Evolutionary conservation across 2,888 invertebrate genomes (phyloP).

Genomic region (Hirtodrosophila histrioides): DNA sequence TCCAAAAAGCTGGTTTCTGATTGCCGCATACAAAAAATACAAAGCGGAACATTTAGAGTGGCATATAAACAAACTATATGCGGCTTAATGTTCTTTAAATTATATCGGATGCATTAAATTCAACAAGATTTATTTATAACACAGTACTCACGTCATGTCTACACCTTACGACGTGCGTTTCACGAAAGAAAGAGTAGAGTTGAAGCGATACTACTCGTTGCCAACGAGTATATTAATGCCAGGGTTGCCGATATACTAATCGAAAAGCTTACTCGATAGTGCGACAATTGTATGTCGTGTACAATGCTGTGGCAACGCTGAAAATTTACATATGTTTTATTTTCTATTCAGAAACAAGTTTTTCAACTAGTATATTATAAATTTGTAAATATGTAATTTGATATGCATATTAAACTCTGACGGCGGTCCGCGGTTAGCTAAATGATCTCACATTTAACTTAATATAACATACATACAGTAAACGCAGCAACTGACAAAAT

Average conservation of each 20-base stretch:
- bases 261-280: conserved; percentile 2
- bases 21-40: conserved; percentile 66
- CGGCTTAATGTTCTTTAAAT: conserved; percentile 7
- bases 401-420: too few relatives aligned
- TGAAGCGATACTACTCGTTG: background rate
- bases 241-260: conserved; percentile 26
- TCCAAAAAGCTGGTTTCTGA: conserved; percentile 83
- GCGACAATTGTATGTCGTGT: background rate
- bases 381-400: too few relatives aligned
- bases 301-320: conserved; percentile 31
- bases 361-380: conserved; percentile 7
- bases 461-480: background rate
- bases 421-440: background rate
- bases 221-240: conserved; percentile 10
- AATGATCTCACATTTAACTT: too few relatives aligned
- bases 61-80: background rate
- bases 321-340: background rate
- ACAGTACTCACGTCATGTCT: conserved; percentile 81
- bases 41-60: conserved; percentile 8
- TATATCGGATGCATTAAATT: conserved; percentile 34
- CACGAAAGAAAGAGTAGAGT: conserved; percentile 61
- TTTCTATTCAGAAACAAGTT: conserved; percentile 39
- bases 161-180: conserved; percentile 61
- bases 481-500: background rate
- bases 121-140: conserved; percentile 40